Conservation (phyloP, 2,888 invertebrate species). For the Micoletzkya japonica region DNA sequence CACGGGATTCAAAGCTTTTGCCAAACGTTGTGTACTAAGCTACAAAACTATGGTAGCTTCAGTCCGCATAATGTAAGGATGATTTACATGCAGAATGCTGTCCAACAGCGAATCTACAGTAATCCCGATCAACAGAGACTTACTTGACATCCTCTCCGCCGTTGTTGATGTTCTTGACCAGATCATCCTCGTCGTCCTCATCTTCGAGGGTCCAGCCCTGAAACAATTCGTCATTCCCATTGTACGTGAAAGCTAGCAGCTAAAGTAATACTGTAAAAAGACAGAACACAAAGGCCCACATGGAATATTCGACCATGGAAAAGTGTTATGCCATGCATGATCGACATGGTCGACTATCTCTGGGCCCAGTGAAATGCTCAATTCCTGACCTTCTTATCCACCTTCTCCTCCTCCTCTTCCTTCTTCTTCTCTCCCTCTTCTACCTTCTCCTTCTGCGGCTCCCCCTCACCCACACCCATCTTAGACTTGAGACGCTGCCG, state of each 20-base stretch:
- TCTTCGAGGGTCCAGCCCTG: conserved; percentile 96
- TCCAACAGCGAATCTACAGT: too few relatives aligned
- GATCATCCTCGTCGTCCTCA: conserved; percentile 71
- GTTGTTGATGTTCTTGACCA: conserved; percentile 20
- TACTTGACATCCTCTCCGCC: too few relatives aligned
- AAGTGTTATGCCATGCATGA: too few relatives aligned
- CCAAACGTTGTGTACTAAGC: too few relatives aligned
- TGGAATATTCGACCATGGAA: too few relatives aligned
- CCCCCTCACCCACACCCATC: neutral
- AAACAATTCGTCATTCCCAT: too few relatives aligned
- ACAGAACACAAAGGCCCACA: neutral
- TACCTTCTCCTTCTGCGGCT: neutral
- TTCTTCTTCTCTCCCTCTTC: neutral
- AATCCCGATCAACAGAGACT: too few relatives aligned
- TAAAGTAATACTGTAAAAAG: neutral
- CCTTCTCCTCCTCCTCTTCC: neutral
- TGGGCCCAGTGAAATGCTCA: neutral
- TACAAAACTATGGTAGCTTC: too few relatives aligned
- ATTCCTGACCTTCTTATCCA: conserved; percentile 11
- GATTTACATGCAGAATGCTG: too few relatives aligned
- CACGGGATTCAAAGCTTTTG: neutral
- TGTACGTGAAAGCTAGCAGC: too few relatives aligned
- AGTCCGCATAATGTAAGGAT: too few relatives aligned
- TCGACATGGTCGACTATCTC: too few relatives aligned
- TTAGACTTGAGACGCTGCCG: conserved; percentile 12